Percentiles rank a stretch among this genome's conserved stretches.
Evolutionary conservation across 92 coral and sea anemone species (phyloP).

Genomic region (Desmophyllum pertusum): DNA sequence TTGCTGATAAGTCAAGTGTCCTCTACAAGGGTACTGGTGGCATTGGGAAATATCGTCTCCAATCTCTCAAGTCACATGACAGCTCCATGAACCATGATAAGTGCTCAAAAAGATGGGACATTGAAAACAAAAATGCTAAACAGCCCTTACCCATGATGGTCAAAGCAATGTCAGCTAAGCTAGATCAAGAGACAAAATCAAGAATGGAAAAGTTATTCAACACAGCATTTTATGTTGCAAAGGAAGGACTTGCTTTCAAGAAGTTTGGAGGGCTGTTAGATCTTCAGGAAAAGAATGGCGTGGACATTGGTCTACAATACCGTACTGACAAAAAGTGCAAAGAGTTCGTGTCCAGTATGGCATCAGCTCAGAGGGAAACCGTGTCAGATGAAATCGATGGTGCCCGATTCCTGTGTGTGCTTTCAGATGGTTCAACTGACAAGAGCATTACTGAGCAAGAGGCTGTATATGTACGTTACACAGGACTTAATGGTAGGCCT

Average conservation of each 20-base stretch:
- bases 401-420: conserved; percentile 36
- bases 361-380: conserved; percentile 32
- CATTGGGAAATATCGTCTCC: neutral
- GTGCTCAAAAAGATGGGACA: neutral
- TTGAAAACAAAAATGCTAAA: conserved; percentile 5
- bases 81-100: neutral
- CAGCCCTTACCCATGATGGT: neutral
- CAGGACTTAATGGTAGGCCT: conserved; percentile 31
- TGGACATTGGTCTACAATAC: conserved; percentile 34
- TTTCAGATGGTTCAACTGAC: conserved; percentile 46
- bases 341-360: conserved; percentile 28
- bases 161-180: neutral
- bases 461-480: conserved; percentile 43
- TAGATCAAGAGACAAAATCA: neutral
- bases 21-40: conserved; percentile 8
- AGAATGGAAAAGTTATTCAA: conserved; percentile 15
- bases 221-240: conserved; percentile 39
- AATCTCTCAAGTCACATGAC: neutral
- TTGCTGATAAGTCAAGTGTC: conserved; percentile 15
- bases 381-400: conserved; percentile 23
- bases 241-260: conserved; percentile 36
- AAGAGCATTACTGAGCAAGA: conserved; percentile 44
- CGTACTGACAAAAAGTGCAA: conserved; percentile 29
- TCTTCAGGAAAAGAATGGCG: conserved; percentile 48
- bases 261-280: conserved; percentile 35